Evolutionary conservation across 2,888 invertebrate genomes (phyloP).

Genomic region (Molanna angustata): DNA sequence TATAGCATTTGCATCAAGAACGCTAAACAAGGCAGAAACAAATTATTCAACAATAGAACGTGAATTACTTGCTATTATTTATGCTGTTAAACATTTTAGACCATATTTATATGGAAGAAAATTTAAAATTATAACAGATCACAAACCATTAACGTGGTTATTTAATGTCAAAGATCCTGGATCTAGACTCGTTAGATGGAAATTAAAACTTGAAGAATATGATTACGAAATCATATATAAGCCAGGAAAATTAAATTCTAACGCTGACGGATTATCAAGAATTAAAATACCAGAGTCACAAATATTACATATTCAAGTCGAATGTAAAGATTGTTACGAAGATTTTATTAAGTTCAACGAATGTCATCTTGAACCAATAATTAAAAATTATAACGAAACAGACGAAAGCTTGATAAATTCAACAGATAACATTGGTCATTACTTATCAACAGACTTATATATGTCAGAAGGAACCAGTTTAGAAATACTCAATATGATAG

Average conservation of each 20-base stretch:
- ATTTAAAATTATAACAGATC: conserved; percentile 37
- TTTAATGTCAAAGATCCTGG: conserved; percentile 35
- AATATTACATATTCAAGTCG: conserved; percentile 10
- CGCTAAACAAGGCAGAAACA: conserved; percentile 11
- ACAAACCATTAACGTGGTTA: conserved; percentile 35
- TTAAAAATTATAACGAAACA: background rate
- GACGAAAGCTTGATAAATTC: background rate
- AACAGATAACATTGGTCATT: conserved; percentile 4
- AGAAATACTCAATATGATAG: conserved; percentile 4
- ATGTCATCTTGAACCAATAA: background rate
- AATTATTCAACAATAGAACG: conserved; percentile 15
- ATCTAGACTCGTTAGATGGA: conserved; percentile 37
- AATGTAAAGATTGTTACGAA: conserved; percentile 22
- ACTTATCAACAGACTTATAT: conserved; percentile 10
- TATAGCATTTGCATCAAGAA: conserved; percentile 13
- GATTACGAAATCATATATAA: conserved; percentile 36
- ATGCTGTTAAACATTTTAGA: conserved; percentile 35
- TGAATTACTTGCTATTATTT: conserved; percentile 24
- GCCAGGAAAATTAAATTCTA: conserved; percentile 36
- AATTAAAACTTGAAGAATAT: conserved; percentile 37
- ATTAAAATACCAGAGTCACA: background rate
- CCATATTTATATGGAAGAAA: conserved; percentile 38
- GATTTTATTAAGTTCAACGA: conserved; percentile 11
- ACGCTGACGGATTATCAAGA: conserved; percentile 35
- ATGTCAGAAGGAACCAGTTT: background rate